Evolutionary conservation across 1,140 invertebrate species (phyloP).

Genomic region (Philaenus spumarius): DNA sequence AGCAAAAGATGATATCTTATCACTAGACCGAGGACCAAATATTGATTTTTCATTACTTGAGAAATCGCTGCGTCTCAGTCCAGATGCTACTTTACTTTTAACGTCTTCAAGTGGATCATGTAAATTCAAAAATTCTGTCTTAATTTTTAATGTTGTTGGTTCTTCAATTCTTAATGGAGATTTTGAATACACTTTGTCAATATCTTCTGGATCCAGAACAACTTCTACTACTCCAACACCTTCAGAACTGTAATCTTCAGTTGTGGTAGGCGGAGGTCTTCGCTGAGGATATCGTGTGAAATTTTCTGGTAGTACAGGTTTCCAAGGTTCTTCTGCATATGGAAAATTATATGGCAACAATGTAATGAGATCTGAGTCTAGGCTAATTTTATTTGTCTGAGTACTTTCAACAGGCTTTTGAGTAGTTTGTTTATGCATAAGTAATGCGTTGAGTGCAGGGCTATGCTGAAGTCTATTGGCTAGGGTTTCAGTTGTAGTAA

Average conservation of each 20-base stretch:
- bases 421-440: slow-evolving; percentile 9
- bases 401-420: not conserved
- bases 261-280: not conserved
- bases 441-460: slow-evolving; percentile 20
- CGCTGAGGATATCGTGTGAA: slow-evolving; percentile 10
- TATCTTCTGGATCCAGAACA: slow-evolving; percentile 17
- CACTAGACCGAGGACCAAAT: slow-evolving; percentile 9
- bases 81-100: too few species aligned
- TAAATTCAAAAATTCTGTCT: too few species aligned
- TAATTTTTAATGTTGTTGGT: too few species aligned
- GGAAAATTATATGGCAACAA: slow-evolving; percentile 12
- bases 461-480: slow-evolving; percentile 20
- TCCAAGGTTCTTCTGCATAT: slow-evolving; percentile 24
- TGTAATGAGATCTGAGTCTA: slow-evolving; percentile 14
- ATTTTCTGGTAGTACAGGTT: slow-evolving; percentile 21
- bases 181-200: not conserved
- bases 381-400: not conserved
- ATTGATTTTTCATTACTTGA: not conserved
- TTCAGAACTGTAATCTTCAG: slow-evolving; percentile 14
- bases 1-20: slow-evolving; percentile 12
- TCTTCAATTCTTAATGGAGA: not conserved
- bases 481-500: too few species aligned
- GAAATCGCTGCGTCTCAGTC: too few species aligned
- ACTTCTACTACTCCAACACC: slow-evolving; percentile 27
- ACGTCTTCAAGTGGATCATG: too few species aligned